Evolutionary conservation across 2,888 invertebrate species (phyloP).

Genomic region (Phyllotreta cruciferae): DNA sequence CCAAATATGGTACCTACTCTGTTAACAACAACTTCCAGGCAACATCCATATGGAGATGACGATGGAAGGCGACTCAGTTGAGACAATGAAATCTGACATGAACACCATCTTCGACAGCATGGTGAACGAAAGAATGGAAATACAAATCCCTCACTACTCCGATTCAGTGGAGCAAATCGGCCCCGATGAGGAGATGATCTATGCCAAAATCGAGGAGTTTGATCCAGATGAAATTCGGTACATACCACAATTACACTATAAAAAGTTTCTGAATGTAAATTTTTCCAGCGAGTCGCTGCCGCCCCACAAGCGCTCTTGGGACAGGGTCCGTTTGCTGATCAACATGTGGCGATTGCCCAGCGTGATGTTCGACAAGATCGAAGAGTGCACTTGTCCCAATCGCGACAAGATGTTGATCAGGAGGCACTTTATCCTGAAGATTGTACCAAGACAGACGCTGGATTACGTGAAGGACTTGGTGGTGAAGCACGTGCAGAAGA

Average conservation of each 20-base stretch:
- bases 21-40: no score
- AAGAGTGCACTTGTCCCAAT: constrained; percentile 56
- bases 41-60: constrained; percentile 50
- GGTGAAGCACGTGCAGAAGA: constrained; percentile 48
- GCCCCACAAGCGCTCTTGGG: constrained; percentile 54
- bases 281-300: constrained; percentile 52
- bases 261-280: neutral
- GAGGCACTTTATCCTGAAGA: constrained; percentile 55
- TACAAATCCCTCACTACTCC: constrained; percentile 57
- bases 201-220: constrained; percentile 56
- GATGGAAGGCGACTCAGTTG: constrained; percentile 46
- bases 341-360: constrained; percentile 60
- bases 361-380: constrained; percentile 52
- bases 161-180: constrained; percentile 59
- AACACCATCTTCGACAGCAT: constrained; percentile 53
- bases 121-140: constrained; percentile 50
- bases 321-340: constrained; percentile 59
- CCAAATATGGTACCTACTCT: no score
- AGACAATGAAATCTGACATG: constrained; percentile 57
- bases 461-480: constrained; percentile 42
- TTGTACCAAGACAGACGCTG: constrained; percentile 57
- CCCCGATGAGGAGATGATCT: constrained; percentile 61
- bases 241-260: neutral
- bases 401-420: constrained; percentile 52
- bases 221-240: constrained; percentile 55